Evolutionary conservation across 2,797 vertebrate species (phyloP).

Genomic region (Natrix natrix): DNA sequence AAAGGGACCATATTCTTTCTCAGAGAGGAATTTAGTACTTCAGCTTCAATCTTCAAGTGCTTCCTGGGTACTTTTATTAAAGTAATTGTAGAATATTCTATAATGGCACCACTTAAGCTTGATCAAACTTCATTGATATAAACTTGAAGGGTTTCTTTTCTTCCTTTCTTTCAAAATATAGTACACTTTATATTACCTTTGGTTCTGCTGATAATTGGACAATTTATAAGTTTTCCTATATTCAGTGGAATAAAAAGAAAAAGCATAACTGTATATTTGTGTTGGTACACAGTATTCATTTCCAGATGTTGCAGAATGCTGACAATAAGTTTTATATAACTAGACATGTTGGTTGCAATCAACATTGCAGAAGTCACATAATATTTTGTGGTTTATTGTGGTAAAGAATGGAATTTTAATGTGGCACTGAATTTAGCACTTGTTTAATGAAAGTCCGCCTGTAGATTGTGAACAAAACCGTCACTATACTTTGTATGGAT

Average conservation of each 20-base stretch:
- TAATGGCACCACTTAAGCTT: background rate
- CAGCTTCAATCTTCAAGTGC: background rate
- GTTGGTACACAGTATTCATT: background rate
- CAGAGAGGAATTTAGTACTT: background rate
- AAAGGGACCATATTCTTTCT: background rate
- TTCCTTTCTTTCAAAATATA: background rate
- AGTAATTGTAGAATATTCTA: constrained; percentile 12
- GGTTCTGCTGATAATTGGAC: background rate
- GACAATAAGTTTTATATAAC: background rate
- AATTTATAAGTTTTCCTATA: background rate
- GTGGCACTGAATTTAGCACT: constrained; percentile 6
- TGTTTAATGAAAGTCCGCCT: constrained; percentile 10
- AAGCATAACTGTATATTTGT: background rate
- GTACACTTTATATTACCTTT: background rate
- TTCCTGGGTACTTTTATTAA: background rate
- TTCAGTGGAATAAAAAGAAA: background rate
- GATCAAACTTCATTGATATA: fast-evolving
- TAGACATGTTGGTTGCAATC: background rate
- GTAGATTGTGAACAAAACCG: background rate
- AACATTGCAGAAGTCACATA: background rate
- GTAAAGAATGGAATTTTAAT: background rate
- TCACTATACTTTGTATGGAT: background rate
- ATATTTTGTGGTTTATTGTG: fast-evolving
- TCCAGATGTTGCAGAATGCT: background rate
- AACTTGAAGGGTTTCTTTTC: background rate